Evolutionary conservation across 2,113 vertebrate species (phyloP).

Genomic region (Hirundichthys speculiger): DNA sequence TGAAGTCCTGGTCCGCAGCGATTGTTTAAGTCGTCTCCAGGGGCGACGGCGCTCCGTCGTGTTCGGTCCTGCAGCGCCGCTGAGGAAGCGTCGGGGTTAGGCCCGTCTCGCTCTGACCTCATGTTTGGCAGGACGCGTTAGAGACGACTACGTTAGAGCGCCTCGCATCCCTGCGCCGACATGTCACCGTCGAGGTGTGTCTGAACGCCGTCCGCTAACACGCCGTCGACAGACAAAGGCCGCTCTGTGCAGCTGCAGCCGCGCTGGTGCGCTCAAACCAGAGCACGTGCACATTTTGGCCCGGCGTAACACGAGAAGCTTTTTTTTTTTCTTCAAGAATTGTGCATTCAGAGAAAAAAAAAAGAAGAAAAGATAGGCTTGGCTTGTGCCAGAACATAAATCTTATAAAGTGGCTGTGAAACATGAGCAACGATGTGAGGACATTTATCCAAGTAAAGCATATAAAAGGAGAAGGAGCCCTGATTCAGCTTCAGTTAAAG

Average conservation of each 20-base stretch:
- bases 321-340: neutral
- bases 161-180: slow-evolving; percentile 20
- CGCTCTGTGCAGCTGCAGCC: slow-evolving; percentile 21
- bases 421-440: slow-evolving; percentile 45
- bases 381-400: slow-evolving; percentile 15
- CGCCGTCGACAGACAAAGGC: slow-evolving; percentile 16
- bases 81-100: no score
- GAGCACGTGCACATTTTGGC: neutral
- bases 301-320: slow-evolving; percentile 8
- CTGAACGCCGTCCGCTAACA: slow-evolving; percentile 20
- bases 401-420: slow-evolving; percentile 43
- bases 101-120: no score
- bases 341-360: neutral
- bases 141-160: slow-evolving; percentile 14
- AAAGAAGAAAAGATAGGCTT: slow-evolving; percentile 3
- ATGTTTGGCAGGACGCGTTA: slow-evolving; percentile 20
- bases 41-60: slow-evolving; percentile 8
- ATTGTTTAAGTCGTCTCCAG: slow-evolving; percentile 71
- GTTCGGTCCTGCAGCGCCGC: slow-evolving; percentile 5
- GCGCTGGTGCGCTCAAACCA: slow-evolving; percentile 1
- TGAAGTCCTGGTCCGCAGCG: slow-evolving; percentile 68
- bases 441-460: slow-evolving; percentile 56
- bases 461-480: slow-evolving; percentile 42
- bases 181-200: slow-evolving; percentile 46
- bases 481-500: slow-evolving; percentile 6